phyloP scores from a whole-genome alignment of 2,797 vertebrate species.

The Enoplosus armatus region DNA sequence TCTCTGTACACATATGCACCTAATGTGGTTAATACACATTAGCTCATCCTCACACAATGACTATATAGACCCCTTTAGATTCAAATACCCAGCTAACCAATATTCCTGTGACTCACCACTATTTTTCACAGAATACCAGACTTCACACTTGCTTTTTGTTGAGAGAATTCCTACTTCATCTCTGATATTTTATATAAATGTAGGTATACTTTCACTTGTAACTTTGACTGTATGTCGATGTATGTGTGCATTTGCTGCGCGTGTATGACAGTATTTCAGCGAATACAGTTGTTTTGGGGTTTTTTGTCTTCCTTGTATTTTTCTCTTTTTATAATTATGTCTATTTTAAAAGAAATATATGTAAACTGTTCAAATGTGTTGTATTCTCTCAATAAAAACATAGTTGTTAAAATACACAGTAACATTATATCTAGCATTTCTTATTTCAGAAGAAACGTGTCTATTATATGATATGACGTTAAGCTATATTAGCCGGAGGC shows the following conservation, averaged over 20 bases:
- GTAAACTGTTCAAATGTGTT: no score
- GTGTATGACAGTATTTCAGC: neutral
- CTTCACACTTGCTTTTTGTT: no score
- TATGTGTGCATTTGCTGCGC: neutral
- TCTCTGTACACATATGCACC: neutral
- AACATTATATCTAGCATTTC: neutral
- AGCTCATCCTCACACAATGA: neutral
- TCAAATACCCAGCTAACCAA: no score
- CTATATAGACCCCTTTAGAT: no score
- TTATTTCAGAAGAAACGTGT: neutral
- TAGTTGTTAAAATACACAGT: neutral
- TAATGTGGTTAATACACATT: neutral
- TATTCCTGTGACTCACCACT: neutral
- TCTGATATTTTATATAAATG: neutral
- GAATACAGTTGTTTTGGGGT: neutral
- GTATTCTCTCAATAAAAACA: neutral
- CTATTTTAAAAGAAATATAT: no score
- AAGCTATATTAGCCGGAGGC: neutral
- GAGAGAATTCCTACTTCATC: no score
- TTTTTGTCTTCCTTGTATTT: neutral
- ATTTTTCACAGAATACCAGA: no score
- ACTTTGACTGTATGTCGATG: neutral
- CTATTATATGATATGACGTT: neutral
- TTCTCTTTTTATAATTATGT: neutral
- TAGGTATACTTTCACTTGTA: neutral